Evolutionary conservation across 2,888 invertebrate genomes (phyloP), one percentile per base, ranked within the genome.

Genomic region (Noctua janthina): DNA sequence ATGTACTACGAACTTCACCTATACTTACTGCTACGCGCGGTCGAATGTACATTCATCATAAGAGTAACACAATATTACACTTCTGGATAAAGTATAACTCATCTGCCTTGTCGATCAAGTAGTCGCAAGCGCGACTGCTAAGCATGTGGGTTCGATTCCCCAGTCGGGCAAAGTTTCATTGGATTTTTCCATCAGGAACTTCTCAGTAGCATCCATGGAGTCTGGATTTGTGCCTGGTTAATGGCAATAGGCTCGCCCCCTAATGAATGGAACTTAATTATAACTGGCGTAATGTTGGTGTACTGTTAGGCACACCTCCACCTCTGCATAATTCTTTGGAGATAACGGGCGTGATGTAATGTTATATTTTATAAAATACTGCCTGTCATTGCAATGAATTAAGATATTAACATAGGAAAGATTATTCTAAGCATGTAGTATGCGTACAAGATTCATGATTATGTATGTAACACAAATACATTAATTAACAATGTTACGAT

Each of bases 401-500:
- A 46, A 35, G 35, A 46, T 35, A 46, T 5, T 46, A 51, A 54
- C 39, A 4, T 17, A 56, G 5, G 15, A n/a, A 56, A 29, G 17
- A 64, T 29, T 76, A 29, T 64, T 83, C 35, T 15, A 49, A 54
- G 39, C 49, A 66, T 43, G 51, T 68, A 46, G 15, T 29, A 46
- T n/a, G 29, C 17, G 56, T 43, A 71, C 46, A 29, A 49, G 0
- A 51, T 67, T 51, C n/a, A 56, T 82, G 11, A 79, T 64, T 76
- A 72, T 62, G 43, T 73, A 73, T 67, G 78, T 51, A 76, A 59
- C 68, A 73, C 39, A 73, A 8, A 56, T 84, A 29, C 74, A 73
- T 76, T 64, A n/a, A 74, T 74, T 76, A 74, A 74, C 46, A 43
- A 64, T 49, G 59, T 74, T 79, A 59, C 20, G 54, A 82, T 74